phyloP scores from a whole-genome alignment of 2,888 invertebrate species.

The Mayetiola destructor region DNA sequence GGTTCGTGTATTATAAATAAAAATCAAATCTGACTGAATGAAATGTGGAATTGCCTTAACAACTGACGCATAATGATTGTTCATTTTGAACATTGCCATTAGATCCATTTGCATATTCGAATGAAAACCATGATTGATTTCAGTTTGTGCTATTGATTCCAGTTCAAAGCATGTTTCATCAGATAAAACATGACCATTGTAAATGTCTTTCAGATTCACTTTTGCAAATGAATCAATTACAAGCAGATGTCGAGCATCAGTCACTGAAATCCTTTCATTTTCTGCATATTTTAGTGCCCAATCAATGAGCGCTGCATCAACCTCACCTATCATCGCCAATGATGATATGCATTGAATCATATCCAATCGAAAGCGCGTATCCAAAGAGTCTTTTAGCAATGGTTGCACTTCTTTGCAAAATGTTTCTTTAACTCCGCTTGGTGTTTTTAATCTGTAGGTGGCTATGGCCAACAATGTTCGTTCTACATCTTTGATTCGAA shows the following conservation, averaged over 20 bases:
- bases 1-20: not conserved
- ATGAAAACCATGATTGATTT: not conserved
- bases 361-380: not conserved
- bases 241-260: not conserved
- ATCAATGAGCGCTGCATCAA: not conserved
- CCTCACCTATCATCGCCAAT: not conserved
- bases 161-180: not conserved
- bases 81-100: not conserved
- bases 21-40: not conserved
- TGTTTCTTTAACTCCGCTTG: not conserved
- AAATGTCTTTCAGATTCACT: not conserved
- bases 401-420: not conserved
- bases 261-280: not conserved
- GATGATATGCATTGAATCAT: not conserved
- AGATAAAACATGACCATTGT: not conserved
- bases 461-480: not conserved
- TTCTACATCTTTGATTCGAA: slow-evolving; percentile 1
- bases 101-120: not conserved
- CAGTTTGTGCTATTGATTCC: not conserved
- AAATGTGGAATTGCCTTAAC: not conserved
- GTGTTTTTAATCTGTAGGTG: not conserved
- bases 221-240: not conserved
- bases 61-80: not conserved
- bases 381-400: not conserved
- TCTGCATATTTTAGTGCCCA: not conserved